Base-by-base conservation (phyloP, 2,113 vertebrate genomes). In the Poecile atricapillus region DNA sequence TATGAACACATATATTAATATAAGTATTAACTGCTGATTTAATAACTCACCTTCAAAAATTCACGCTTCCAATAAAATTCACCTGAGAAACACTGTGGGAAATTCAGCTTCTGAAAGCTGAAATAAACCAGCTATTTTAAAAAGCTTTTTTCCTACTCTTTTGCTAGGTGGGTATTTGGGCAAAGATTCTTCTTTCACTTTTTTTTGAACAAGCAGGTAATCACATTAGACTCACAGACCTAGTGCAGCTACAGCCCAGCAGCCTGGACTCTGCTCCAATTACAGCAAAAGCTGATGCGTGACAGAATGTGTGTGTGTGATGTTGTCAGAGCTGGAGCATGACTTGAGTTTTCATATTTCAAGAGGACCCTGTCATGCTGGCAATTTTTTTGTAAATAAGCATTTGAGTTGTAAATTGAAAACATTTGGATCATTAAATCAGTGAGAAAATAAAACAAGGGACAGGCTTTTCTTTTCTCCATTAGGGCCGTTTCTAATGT, bases 331-430 rank as follows among this genome's bases (percentile, higher is more conserved):
- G 76, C 63, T 56, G 71, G 24, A 93, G 58, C 94, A 81, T 31
- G 71, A 71, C 85, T 84, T 53, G 53, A 68, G 60, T 90, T 89
- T 93, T 91, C 74, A 31, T 88, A 70, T 91, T 93, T 94, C 68
- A 85, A 88, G 86, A 87, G 64, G 78, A 91, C 70, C 83, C 81
- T 85, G 74, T 78, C 65, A 73, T 78, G 74, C 79, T 85, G 82
- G 77, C n/a, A 92, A 43, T 3, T 90, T 83, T 87, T 85, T 96
- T 76, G 83, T 92, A 95, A 96, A 71, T 75, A 95, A 85, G 88
- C 70, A 65, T 92, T 96, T 82, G 70, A 83, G 79, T 65, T 95
- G 79, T 90, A 97, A 97, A 97, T 94, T 95, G 85, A 91, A 94
- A 97, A 97, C 95, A 96, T 16, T 95, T 88, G 89, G 52, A 73